Evolutionary conservation across 1,140 invertebrate species (phyloP).

Genomic region (Drosophila nigrodunni): DNA sequence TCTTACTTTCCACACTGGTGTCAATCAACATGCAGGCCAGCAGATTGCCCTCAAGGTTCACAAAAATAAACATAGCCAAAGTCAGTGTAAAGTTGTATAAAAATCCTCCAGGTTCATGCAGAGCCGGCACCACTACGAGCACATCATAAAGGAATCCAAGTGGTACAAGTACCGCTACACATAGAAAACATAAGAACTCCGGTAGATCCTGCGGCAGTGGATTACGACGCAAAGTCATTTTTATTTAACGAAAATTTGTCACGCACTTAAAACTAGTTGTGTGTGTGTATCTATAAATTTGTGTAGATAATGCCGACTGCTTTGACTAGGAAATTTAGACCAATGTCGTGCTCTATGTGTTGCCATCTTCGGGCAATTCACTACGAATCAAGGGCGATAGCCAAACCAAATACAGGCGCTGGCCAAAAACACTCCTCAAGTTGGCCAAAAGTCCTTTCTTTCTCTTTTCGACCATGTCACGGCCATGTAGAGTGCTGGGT

Average conservation of each 20-base stretch:
- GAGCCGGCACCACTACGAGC: constrained; percentile 88
- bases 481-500: constrained; percentile 82
- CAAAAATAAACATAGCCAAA: constrained; percentile 86
- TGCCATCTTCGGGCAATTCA: constrained; percentile 8
- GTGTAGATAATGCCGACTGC: neutral
- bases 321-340: neutral
- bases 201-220: constrained; percentile 56
- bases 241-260: neutral
- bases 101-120: constrained; percentile 84
- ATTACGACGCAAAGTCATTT: constrained; percentile 46
- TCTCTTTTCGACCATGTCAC: constrained; percentile 9
- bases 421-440: constrained; percentile 89
- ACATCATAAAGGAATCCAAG: constrained; percentile 85
- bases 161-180: constrained; percentile 63
- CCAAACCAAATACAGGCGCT: constrained; percentile 90
- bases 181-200: constrained; percentile 59
- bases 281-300: neutral
- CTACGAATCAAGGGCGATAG: constrained; percentile 4
- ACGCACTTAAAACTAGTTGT: neutral
- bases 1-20: constrained; percentile 63
- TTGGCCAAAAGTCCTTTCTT: constrained; percentile 88
- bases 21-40: constrained; percentile 73
- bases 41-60: constrained; percentile 87
- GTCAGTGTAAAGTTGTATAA: constrained; percentile 84
- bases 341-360: neutral